phyloP scores from a whole-genome alignment of 1,140 invertebrate species.

The Dendrolimus punctatus region DNA sequence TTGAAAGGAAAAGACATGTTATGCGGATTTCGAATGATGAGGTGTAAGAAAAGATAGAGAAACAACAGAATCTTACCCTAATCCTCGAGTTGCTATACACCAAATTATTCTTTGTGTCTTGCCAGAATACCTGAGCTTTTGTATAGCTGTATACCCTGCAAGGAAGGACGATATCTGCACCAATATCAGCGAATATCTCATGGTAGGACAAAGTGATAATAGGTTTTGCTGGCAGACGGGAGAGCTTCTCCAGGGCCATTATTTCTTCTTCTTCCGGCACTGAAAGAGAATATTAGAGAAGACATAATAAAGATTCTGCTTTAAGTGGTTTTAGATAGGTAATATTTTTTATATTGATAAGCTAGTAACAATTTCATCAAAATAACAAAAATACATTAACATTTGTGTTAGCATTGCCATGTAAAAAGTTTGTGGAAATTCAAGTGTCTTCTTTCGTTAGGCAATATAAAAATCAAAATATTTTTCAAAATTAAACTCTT shows the following conservation, averaged over 20 bases:
- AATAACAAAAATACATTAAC: too few relatives aligned
- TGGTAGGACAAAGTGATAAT: constrained; percentile 72
- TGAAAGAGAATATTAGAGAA: constrained; percentile 14
- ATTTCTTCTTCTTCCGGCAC: constrained; percentile 32
- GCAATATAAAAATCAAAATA: too few relatives aligned
- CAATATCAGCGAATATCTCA: constrained; percentile 72
- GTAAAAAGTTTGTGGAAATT: too few relatives aligned
- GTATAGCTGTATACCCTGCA: constrained; percentile 80
- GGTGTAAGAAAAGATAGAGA: too few relatives aligned
- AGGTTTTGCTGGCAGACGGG: constrained; percentile 61
- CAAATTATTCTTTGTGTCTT: constrained; percentile 72
- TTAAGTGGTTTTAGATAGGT: too few relatives aligned
- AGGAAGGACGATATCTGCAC: constrained; percentile 77
- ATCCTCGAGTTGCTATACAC: constrained; percentile 67
- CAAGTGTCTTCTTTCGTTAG: too few relatives aligned
- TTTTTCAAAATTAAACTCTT: neutral
- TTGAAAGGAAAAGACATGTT: too few relatives aligned
- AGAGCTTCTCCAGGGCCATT: constrained; percentile 43
- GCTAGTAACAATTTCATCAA: too few relatives aligned
- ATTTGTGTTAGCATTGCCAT: too few relatives aligned
- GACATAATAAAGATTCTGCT: neutral
- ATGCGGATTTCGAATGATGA: too few relatives aligned
- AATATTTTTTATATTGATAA: too few relatives aligned
- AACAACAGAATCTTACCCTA: constrained; percentile 46
- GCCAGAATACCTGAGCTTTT: constrained; percentile 78